Evolutionary conservation across 2,888 invertebrate genomes (phyloP).

Genomic region (Scotopteryx bipunctaria): DNA sequence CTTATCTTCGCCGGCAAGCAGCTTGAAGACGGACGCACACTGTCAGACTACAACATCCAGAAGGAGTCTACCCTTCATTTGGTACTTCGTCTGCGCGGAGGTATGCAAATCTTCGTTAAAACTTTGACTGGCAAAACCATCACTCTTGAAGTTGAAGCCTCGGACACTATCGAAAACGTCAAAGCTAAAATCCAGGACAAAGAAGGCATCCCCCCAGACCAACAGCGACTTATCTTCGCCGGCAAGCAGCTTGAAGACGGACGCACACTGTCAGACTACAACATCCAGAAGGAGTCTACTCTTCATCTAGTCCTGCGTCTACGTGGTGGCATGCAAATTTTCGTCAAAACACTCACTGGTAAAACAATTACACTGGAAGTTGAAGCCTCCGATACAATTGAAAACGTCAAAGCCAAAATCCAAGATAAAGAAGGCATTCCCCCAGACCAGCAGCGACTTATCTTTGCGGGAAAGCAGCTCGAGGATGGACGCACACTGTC

Average conservation of each 20-base stretch:
- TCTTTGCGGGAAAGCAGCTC: conserved; percentile 36
- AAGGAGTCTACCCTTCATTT: conserved; percentile 37
- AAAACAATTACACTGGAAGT: conserved; percentile 36
- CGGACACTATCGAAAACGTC: conserved; percentile 34
- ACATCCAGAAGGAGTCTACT: conserved; percentile 38
- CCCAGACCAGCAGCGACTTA: conserved; percentile 36
- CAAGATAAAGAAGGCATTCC: conserved; percentile 39
- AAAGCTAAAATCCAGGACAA: conserved; percentile 38
- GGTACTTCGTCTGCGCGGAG: conserved; percentile 36
- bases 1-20: conserved; percentile 38
- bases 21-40: conserved; percentile 35
- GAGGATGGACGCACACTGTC: conserved; percentile 37
- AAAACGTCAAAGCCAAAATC: conserved; percentile 38
- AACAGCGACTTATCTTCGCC: conserved; percentile 36
- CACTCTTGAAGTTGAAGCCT: conserved; percentile 35
- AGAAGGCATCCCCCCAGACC: conserved; percentile 38
- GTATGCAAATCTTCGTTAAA: conserved; percentile 41
- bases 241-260: conserved; percentile 39
- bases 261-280: conserved; percentile 36
- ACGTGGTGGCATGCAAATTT: conserved; percentile 41
- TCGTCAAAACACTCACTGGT: conserved; percentile 35
- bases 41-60: conserved; percentile 37
- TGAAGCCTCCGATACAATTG: conserved; percentile 35
- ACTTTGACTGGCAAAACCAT: conserved; percentile 36
- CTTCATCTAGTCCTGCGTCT: conserved; percentile 36